Evolutionary conservation across 2,113 vertebrate species (phyloP), one percentile per base, ranked within the genome.

Genomic region (Sclerurus mexicanus): DNA sequence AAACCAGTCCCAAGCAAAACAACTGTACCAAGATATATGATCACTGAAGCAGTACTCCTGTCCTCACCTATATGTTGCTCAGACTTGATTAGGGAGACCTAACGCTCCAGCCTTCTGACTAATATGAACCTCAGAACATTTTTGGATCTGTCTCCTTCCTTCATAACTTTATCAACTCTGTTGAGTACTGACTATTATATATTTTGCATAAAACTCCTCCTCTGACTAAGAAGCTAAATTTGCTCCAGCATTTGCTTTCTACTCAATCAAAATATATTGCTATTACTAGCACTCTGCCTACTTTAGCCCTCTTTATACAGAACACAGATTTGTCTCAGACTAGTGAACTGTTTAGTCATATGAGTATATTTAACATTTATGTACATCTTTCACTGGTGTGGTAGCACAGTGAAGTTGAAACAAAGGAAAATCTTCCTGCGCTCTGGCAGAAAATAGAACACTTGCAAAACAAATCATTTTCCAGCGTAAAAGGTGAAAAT

Each of bases 381-480:
- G 5, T 31, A 40, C 55, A 47, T 23, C 15, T 23, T 73, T 63
- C 58, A 42, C 3, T 42, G 6, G 5, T 44, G 13, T 33, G 6
- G 17, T n/a, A 17, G 8, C 15, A 60, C 0, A 0, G 12, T 58
- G 18, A 52, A 75, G 64, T 1, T 15, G 12, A 69, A 46, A 10
- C 5, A 85, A 69, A 87, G 10, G 10, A 74, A 88, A 4, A 2
- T 59, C 23, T 90, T 84, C 18, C 49, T 75, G 17, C 7, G 35
- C 19, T 76, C 22, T 89, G 33, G 30, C 4, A 77, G 66, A 83
- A 89, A 64, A 59, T 0, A 49, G 5, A 67, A 76, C 2, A 46
- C 25, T 77, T 76, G 40, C 31, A 85, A 87, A 6, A 60, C 10
- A 40, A 58, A 71, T 35, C 0, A 7, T 81, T 90, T 95, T 72